Percentiles rank a stretch among this genome's conserved stretches.
phyloP scores from a whole-genome alignment of 2,888 invertebrate species.

The Pyrrhia umbra region DNA sequence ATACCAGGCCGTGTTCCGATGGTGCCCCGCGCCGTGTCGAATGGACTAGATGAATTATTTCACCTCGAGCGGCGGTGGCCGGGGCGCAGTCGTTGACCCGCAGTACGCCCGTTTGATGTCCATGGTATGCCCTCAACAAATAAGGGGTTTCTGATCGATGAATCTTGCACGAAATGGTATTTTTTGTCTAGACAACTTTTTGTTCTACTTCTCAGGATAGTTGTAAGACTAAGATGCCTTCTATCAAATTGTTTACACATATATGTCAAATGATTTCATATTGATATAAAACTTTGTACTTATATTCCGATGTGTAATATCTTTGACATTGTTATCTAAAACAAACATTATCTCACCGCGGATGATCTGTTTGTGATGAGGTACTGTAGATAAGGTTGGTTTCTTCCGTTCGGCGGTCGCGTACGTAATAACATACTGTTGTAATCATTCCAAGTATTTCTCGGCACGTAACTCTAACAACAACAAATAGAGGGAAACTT shows the following conservation, averaged over 20 bases:
- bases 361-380: conserved; percentile 75
- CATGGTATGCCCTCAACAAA: conserved; percentile 67
- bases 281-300: not conserved
- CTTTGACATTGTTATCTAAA: conserved; percentile 73
- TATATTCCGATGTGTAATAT: conserved; percentile 23
- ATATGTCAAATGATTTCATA: not conserved
- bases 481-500: conserved; percentile 25
- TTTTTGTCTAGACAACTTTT: conserved; percentile 14
- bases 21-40: conserved; percentile 70
- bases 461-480: conserved; percentile 21
- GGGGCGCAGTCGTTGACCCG: conserved; percentile 84
- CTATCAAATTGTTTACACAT: not conserved
- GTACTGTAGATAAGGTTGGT: conserved; percentile 71
- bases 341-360: conserved; percentile 78
- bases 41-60: conserved; percentile 80
- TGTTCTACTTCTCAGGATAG: not conserved
- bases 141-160: conserved; percentile 58
- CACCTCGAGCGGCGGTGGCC: conserved; percentile 69
- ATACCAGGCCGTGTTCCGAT: conserved; percentile 46
- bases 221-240: not conserved
- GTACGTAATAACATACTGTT: conserved; percentile 11
- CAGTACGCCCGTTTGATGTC: conserved; percentile 68
- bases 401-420: conserved; percentile 68
- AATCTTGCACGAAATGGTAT: conserved; percentile 23
- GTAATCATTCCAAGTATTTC: conserved; percentile 31